phyloP scores from a whole-genome alignment of 1,140 invertebrate genomes.

The Aricia agestis region DNA sequence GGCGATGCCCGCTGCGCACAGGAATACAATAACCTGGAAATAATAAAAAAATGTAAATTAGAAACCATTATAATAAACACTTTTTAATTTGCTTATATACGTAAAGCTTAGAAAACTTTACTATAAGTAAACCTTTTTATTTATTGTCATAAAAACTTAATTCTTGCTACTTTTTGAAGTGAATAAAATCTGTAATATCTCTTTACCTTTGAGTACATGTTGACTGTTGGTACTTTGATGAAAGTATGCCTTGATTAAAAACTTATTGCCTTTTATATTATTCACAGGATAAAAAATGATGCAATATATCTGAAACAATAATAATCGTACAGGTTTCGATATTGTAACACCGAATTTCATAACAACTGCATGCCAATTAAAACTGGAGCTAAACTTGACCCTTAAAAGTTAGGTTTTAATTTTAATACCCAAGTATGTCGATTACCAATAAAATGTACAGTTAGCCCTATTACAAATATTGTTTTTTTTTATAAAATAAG shows the following conservation, averaged over 20 bases:
- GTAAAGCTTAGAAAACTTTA: too few relatives aligned
- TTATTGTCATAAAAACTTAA: too few relatives aligned
- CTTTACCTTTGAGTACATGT: not conserved
- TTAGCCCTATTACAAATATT: not conserved
- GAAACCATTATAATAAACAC: too few relatives aligned
- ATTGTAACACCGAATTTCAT: not conserved
- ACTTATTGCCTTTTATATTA: not conserved
- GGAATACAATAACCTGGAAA: slow-evolving; percentile 50
- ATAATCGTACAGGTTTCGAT: not conserved
- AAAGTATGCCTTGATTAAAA: not conserved
- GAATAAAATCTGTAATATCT: not conserved
- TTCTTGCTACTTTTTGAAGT: too few relatives aligned
- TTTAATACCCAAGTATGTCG: not conserved
- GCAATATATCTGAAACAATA: not conserved
- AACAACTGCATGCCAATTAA: not conserved
- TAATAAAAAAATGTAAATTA: too few relatives aligned
- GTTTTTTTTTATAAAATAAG: not conserved
- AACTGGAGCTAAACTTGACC: not conserved
- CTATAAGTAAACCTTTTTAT: too few relatives aligned
- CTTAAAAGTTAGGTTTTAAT: not conserved
- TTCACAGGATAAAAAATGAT: not conserved
- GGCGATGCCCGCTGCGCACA: slow-evolving; percentile 51
- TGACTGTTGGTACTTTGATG: not conserved
- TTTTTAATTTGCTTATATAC: too few relatives aligned
- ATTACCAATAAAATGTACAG: too few relatives aligned